Evolutionary conservation across 1,140 invertebrate genomes (phyloP).

Genomic region (Lasioglossum baleicum): DNA sequence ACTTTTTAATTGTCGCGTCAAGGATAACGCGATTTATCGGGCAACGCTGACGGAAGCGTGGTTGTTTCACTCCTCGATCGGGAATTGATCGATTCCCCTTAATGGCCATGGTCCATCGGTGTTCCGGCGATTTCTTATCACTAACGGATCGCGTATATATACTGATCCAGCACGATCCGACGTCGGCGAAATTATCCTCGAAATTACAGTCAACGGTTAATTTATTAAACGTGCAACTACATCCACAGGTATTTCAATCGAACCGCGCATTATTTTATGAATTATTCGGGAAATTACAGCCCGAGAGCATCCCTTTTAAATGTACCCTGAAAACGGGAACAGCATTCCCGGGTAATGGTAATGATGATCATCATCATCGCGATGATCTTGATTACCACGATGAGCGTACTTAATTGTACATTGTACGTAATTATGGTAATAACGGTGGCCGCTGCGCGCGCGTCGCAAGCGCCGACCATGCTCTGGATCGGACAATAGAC

Average conservation of each 20-base stretch:
- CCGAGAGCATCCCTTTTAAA: constrained; percentile 34
- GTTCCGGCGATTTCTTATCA: constrained; percentile 27
- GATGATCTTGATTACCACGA: constrained; percentile 53
- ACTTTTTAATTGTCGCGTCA: neutral
- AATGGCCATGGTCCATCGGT: neutral
- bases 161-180: no score
- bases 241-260: constrained; percentile 56
- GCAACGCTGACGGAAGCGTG: neutral
- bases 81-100: constrained; percentile 31
- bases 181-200: constrained; percentile 38
- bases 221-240: constrained; percentile 55
- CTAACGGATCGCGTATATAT: constrained; percentile 5
- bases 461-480: constrained; percentile 15
- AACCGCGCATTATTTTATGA: constrained; percentile 48
- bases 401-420: constrained; percentile 51
- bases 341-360: neutral
- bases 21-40: neutral
- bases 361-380: constrained; percentile 36
- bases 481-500: constrained; percentile 1
- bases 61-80: neutral
- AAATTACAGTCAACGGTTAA: constrained; percentile 57
- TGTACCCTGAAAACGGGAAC: constrained; percentile 28
- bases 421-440: constrained; percentile 57
- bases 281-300: constrained; percentile 63
- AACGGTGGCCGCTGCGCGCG: constrained; percentile 21